phyloP scores from a whole-genome alignment of 2,113 vertebrate genomes.

The Sula dactylatra region DNA sequence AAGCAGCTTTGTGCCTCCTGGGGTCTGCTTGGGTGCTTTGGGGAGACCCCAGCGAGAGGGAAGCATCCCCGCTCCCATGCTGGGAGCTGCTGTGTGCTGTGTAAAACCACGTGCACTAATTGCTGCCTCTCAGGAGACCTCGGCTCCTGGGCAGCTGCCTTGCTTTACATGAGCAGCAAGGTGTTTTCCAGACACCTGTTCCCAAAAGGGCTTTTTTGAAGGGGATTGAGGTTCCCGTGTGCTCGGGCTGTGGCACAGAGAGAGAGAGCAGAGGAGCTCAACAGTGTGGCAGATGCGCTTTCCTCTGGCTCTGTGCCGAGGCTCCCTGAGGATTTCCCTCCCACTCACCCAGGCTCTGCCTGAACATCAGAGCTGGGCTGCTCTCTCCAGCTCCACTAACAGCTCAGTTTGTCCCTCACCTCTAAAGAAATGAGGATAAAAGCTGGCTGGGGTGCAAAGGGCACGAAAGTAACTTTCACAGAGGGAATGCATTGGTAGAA shows the following conservation, averaged over 20 bases:
- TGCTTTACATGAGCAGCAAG: rapidly evolving
- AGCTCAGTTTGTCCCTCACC: background rate
- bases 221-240: background rate
- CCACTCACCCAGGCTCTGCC: background rate
- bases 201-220: background rate
- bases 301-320: background rate
- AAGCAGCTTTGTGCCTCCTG: background rate
- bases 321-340: background rate
- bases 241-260: background rate
- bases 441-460: background rate
- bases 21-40: rapidly evolving
- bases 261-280: background rate
- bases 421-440: background rate
- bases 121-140: background rate
- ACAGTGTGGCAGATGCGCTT: background rate
- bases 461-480: background rate
- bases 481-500: background rate
- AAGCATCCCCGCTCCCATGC: rapidly evolving
- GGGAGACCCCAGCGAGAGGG: background rate
- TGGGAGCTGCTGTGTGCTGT: background rate
- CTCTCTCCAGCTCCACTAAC: background rate
- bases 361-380: background rate
- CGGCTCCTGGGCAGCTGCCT: background rate
- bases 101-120: rapidly evolving
- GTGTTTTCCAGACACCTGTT: background rate